Percentiles rank a stretch among this genome's conserved stretches.
Evolutionary conservation across 1,140 invertebrate genomes (phyloP).

Genomic region (honey bee (Apis mellifera)): Amel_HAv3.1 CM009943.2:2442001-2442500

Average conservation of each 20-base stretch:
- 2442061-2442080: constrained; percentile 85
- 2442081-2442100: constrained; percentile 88
- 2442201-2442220: constrained; percentile 70
- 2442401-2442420: neutral
- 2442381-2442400: neutral
- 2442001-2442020: constrained; percentile 83
- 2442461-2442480: constrained; percentile 89
- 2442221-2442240: constrained; percentile 88
- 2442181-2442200: neutral
- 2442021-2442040: constrained; percentile 85
- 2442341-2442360: constrained; percentile 87
- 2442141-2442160: neutral
- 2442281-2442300: constrained; percentile 86
- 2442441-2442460: constrained; percentile 91
- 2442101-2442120: constrained; percentile 58
- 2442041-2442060: constrained; percentile 84
- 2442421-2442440: neutral
- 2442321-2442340: constrained; percentile 86
- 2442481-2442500: constrained; percentile 82
- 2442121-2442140: constrained; percentile 44
- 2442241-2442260: constrained; percentile 83
- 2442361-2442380: constrained; percentile 84
- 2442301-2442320: constrained; percentile 83
- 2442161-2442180: too few relatives aligned
- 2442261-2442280: constrained; percentile 85